phyloP scores from a whole-genome alignment of 2,888 invertebrate species.

The Dryococelus australis region DNA sequence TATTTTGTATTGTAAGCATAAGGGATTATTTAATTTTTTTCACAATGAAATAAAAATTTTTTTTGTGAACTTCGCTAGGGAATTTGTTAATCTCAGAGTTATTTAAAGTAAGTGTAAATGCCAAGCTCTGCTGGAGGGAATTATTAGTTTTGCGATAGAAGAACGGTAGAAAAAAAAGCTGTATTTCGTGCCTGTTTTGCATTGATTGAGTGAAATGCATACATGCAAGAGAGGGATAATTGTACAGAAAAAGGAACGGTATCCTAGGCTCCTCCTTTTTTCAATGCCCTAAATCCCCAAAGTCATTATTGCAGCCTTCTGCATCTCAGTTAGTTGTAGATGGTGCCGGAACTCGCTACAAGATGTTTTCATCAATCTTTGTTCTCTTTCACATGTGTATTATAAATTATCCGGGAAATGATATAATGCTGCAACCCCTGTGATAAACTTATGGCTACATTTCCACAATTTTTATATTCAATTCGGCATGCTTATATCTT shows the following conservation, averaged over 20 bases:
- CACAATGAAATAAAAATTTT: too few relatives aligned
- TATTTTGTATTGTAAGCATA: too few relatives aligned
- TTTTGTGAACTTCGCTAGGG: too few relatives aligned
- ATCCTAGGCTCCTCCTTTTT: slow-evolving; percentile 32
- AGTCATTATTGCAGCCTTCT: slow-evolving; percentile 41
- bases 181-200: not conserved
- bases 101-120: too few relatives aligned
- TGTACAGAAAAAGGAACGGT: slow-evolving; percentile 2
- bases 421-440: not conserved
- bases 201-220: slow-evolving; percentile 1
- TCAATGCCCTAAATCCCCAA: slow-evolving; percentile 43
- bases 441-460: too few relatives aligned
- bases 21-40: too few relatives aligned
- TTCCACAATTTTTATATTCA: not conserved
- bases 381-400: not conserved
- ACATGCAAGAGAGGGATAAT: not conserved
- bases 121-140: not conserved
- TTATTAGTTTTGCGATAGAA: not conserved
- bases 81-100: too few relatives aligned
- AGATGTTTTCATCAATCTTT: slow-evolving; percentile 11
- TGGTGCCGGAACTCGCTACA: not conserved
- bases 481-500: not conserved
- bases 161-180: not conserved
- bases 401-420: not conserved
- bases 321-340: not conserved